Percentiles rank a stretch among this genome's conserved stretches.
Evolutionary conservation across 2,888 invertebrate species (phyloP).

Genomic region (Helleia helle): DNA sequence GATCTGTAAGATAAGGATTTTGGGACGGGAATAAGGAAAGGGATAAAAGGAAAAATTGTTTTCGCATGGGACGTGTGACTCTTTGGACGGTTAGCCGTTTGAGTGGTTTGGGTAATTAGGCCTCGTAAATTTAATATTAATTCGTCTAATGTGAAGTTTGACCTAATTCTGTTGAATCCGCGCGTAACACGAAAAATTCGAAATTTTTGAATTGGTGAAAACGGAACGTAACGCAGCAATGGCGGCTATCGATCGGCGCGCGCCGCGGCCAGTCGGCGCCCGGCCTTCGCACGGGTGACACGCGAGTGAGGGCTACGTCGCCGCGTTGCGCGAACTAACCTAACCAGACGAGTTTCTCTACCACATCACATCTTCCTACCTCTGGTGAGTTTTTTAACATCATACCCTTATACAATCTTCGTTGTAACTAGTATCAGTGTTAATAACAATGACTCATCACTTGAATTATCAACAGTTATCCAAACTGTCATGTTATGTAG

Average conservation of each 20-base stretch:
- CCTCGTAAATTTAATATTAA: neutral
- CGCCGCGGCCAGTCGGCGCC: slow-evolving; percentile 64
- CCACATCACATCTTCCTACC: slow-evolving; percentile 15
- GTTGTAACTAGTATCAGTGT: neutral
- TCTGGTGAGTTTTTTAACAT: slow-evolving; percentile 21
- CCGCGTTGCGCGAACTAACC: slow-evolving; percentile 24
- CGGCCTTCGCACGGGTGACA: slow-evolving; percentile 44
- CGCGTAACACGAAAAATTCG: slow-evolving; percentile 24
- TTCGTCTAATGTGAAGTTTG: slow-evolving; percentile 2
- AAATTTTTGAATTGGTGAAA: slow-evolving; percentile 32
- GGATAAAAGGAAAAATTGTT: too few relatives aligned
- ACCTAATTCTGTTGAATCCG: slow-evolving; percentile 16
- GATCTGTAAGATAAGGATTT: too few relatives aligned
- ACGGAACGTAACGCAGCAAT: slow-evolving; percentile 58
- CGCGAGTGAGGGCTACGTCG: slow-evolving; percentile 30
- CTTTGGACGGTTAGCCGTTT: too few relatives aligned
- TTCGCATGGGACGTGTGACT: too few relatives aligned
- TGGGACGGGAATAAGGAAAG: too few relatives aligned
- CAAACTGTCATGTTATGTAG: slow-evolving; percentile 18
- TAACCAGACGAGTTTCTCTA: slow-evolving; percentile 21
- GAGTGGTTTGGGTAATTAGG: too few relatives aligned
- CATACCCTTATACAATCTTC: neutral
- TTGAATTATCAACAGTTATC: slow-evolving; percentile 18
- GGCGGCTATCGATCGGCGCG: slow-evolving; percentile 63
- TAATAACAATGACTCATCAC: slow-evolving; percentile 13